A percentile compares a stretch with the other conserved stretches of the same genome.
Conservation (phyloP, 2,888 invertebrate genomes). For the Plagodis dolabraria region DNA sequence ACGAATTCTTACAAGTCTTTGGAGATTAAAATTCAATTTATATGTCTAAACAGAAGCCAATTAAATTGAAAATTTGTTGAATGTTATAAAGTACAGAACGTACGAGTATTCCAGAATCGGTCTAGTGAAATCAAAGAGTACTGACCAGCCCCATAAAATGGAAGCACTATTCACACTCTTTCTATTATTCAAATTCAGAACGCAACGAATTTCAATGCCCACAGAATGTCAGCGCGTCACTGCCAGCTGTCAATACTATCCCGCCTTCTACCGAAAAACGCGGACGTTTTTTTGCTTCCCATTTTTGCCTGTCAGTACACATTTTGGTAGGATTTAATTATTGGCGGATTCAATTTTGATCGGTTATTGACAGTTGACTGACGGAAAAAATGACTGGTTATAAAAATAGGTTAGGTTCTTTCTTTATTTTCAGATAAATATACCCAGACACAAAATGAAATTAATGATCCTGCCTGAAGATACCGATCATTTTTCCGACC, state of each 20-base stretch:
- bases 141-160: too few species aligned
- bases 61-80: too few species aligned
- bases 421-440: neutral
- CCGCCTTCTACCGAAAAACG: neutral
- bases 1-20: too few species aligned
- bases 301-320: slow-evolving; percentile 13
- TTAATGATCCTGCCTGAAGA: too few species aligned
- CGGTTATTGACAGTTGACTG: slow-evolving; percentile 21
- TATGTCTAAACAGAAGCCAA: too few species aligned
- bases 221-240: slow-evolving; percentile 8
- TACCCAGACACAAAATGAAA: too few species aligned
- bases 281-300: slow-evolving; percentile 8
- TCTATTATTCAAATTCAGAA: slow-evolving; percentile 9
- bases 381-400: slow-evolving; percentile 11
- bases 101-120: too few species aligned
- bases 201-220: slow-evolving; percentile 4
- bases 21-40: too few species aligned
- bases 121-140: too few species aligned
- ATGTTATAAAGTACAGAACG: too few species aligned
- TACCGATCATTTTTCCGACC: too few species aligned
- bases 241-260: slow-evolving; percentile 2
- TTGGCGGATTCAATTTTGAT: slow-evolving; percentile 3
- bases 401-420: neutral
- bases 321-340: slow-evolving; percentile 10
- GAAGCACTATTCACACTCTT: neutral